Evolutionary conservation across 2,797 vertebrate species (phyloP), one percentile per base, ranked within the genome.

Genomic region (Pterois miles): DNA sequence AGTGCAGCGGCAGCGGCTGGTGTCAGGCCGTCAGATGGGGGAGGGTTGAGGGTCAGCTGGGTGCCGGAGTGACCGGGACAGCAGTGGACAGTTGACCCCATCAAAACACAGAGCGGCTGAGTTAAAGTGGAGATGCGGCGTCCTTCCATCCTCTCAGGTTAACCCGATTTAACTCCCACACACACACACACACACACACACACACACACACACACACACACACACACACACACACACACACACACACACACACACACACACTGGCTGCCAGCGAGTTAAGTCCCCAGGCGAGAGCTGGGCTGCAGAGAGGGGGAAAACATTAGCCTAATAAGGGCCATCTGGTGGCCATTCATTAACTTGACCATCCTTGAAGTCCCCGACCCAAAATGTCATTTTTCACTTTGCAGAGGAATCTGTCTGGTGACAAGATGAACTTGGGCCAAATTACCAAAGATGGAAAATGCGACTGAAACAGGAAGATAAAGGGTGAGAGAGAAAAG

Each of bases 311-410:
- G 89, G 78, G 90, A 92, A 90, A 91, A 91, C 95, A 95, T 95
- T 96, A 95, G 92, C 93, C 94, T 96, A 95, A 95, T 95, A 95
- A 94, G 91, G 90, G 90, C 94, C 96, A 96, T 96, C 95, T 96
- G 95, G 92, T 95, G 91, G 92, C 92, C 93, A 95, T 96, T 95
- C 95, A 96, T 96, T 96, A 95, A 93, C 91, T 94, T 93, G 91
- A 94, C 92, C 94, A 95, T 94, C 93, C 93, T 95, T 94, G 92
- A 95, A 93, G 91, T 95, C 90, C 86, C 91, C 54, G 92, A 93
- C 94, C 94, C 81, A 88, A 93, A 94, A 92, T 93, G 95, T 94
- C 93, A 95, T 95, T 94, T 93, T 94, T 95, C 92, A 94, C 91
- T 92, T 93, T 87, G 85, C 85, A 74, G 82, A 92, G 78, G 83